These are phyloP conservation scores for Spondyliosoma cantharus DNA, from an alignment of 2,797 vertebrate genomes.

Conservation along the genomic window DNA sequence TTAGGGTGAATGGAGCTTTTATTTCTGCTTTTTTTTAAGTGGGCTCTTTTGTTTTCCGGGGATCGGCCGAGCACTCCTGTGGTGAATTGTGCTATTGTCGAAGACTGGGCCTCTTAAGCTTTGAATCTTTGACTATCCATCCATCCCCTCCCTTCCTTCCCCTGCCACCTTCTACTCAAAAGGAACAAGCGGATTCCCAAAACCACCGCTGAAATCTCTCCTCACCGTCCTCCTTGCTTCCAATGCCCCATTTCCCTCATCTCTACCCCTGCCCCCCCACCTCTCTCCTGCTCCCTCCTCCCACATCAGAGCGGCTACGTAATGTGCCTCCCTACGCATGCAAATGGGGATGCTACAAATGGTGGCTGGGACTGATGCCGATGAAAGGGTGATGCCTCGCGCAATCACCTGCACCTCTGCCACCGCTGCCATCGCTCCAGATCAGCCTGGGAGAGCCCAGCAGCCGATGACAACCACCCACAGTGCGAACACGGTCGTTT, in stretches of 20 bases:
- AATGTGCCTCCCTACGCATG: conserved; percentile 91
- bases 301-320: conserved; percentile 84
- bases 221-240: conserved; percentile 76
- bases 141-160: conserved; percentile 61
- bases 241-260: conserved; percentile 84
- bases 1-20: conserved; percentile 84
- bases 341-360: conserved; percentile 93
- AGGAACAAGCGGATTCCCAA: conserved; percentile 67
- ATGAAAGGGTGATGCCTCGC: conserved; percentile 97
- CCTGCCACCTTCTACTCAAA: conserved; percentile 68
- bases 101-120: conserved; percentile 86
- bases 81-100: conserved; percentile 95
- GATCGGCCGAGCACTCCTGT: conserved; percentile 87
- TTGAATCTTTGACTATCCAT: conserved; percentile 81
- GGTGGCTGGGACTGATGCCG: conserved; percentile 89
- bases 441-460: conserved; percentile 80
- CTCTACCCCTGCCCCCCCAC: conserved; percentile 79
- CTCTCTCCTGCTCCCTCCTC: conserved; percentile 83
- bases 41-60: conserved; percentile 82
- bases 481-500: conserved; percentile 67
- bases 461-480: conserved; percentile 75
- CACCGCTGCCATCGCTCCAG: conserved; percentile 75
- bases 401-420: conserved; percentile 84
- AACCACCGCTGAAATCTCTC: conserved; percentile 67
- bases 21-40: conserved; percentile 71